A percentile compares a stretch with the other conserved stretches of the same genome.
Evolutionary conservation across 2,113 vertebrate genomes (phyloP).

Genomic region (Mormoops blainvillei): DNA sequence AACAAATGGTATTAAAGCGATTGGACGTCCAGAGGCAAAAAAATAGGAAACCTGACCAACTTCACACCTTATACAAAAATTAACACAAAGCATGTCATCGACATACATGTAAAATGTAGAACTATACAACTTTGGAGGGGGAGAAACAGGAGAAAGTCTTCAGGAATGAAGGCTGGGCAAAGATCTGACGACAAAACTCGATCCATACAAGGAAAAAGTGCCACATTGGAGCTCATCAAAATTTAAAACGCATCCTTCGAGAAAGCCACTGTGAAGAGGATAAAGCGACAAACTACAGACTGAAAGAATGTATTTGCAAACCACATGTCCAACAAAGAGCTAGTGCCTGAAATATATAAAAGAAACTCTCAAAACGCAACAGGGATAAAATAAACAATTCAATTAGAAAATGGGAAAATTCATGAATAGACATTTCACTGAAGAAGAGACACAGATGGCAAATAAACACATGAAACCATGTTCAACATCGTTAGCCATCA

Average conservation of each 20-base stretch:
- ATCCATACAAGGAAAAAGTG: neutral
- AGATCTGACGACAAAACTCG: neutral
- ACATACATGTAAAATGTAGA: neutral
- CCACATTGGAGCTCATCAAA: neutral
- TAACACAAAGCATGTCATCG: neutral
- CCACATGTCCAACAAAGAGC: neutral
- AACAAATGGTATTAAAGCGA: neutral
- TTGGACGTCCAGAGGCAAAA: neutral
- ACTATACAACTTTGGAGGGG: neutral
- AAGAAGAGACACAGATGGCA: neutral
- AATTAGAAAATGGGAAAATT: neutral
- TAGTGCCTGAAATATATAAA: neutral
- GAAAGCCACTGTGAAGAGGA: neutral
- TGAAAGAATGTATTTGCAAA: neutral
- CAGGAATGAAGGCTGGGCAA: neutral
- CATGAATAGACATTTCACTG: neutral
- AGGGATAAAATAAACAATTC: neutral
- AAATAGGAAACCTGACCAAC: neutral
- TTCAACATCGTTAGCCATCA: neutral
- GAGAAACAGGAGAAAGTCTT: neutral
- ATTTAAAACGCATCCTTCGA: neutral
- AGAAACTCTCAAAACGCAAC: neutral
- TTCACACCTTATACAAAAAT: neutral
- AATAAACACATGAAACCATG: neutral
- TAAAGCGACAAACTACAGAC: neutral